phyloP scores from a whole-genome alignment of 1,140 invertebrate genomes.

The Pseudobourletiella spinata region DNA sequence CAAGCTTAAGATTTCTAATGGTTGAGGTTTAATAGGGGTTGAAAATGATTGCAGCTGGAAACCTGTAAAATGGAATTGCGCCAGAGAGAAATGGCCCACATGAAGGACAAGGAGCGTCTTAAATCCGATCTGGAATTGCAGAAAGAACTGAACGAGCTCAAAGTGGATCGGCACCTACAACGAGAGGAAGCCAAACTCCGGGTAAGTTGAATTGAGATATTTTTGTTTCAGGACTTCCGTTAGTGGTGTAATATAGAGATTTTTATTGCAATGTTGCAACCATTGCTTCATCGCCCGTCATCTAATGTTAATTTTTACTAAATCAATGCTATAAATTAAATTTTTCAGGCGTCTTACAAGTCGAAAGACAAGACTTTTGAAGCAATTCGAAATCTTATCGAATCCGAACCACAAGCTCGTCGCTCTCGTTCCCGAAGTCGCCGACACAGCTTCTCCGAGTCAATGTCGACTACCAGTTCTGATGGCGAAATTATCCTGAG shows the following conservation, averaged over 20 bases:
- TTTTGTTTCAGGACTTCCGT: background rate
- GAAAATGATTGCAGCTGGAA: conserved; percentile 3
- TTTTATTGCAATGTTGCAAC: too few species aligned
- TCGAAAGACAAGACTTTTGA: conserved; percentile 29
- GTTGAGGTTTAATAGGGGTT: background rate
- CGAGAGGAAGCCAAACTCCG: conserved; percentile 28
- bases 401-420: background rate
- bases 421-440: background rate
- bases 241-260: background rate
- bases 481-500: conserved; percentile 18
- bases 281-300: too few species aligned
- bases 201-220: conserved; percentile 5
- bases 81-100: conserved; percentile 52
- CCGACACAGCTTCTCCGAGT: background rate
- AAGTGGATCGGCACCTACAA: conserved; percentile 15
- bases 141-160: conserved; percentile 20
- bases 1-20: background rate
- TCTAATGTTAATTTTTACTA: too few species aligned
- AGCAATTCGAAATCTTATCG: conserved; percentile 18
- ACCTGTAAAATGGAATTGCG: conserved; percentile 43
- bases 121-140: conserved; percentile 29
- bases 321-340: background rate
- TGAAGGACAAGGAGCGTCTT: conserved; percentile 21
- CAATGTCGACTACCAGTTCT: conserved; percentile 22
- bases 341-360: conserved; percentile 25